A percentile compares a stretch with the other conserved stretches of the same genome.
Evolutionary conservation across 2,888 invertebrate genomes (phyloP).

Genomic region (Coleophora flavipennella): DNA sequence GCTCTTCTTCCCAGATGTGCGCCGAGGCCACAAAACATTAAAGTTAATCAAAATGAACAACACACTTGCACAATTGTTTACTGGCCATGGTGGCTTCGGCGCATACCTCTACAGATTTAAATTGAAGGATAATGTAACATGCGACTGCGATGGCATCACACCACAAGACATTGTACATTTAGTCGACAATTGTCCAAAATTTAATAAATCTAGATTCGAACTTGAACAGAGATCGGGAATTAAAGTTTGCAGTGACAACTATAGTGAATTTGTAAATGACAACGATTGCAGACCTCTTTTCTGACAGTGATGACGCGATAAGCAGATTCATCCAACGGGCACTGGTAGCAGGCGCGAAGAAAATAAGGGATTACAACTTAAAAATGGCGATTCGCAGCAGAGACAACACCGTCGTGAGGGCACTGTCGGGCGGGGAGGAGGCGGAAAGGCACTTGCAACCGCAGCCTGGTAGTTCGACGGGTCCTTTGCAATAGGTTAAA

Average conservation of each 20-base stretch:
- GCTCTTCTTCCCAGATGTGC: background rate
- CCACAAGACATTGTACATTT: background rate
- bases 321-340: background rate
- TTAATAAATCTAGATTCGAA: background rate
- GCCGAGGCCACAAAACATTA: background rate
- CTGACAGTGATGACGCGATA: background rate
- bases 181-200: background rate
- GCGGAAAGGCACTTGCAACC: too few relatives aligned
- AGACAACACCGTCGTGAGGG: too few relatives aligned
- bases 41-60: background rate
- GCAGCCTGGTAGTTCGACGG: too few relatives aligned
- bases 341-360: too few relatives aligned
- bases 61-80: background rate
- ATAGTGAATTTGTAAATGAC: background rate
- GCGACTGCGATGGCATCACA: background rate
- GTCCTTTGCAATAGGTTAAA: too few relatives aligned
- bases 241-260: background rate
- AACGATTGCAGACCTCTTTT: background rate
- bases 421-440: too few relatives aligned
- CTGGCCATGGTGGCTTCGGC: background rate
- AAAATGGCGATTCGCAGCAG: too few relatives aligned
- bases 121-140: background rate
- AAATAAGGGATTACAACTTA: too few relatives aligned
- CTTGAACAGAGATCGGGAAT: background rate
- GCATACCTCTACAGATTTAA: background rate